Evolutionary conservation across 2,113 vertebrate genomes (phyloP), one percentile per base, ranked within the genome.

Genomic region (Myotis lucifugus): DNA sequence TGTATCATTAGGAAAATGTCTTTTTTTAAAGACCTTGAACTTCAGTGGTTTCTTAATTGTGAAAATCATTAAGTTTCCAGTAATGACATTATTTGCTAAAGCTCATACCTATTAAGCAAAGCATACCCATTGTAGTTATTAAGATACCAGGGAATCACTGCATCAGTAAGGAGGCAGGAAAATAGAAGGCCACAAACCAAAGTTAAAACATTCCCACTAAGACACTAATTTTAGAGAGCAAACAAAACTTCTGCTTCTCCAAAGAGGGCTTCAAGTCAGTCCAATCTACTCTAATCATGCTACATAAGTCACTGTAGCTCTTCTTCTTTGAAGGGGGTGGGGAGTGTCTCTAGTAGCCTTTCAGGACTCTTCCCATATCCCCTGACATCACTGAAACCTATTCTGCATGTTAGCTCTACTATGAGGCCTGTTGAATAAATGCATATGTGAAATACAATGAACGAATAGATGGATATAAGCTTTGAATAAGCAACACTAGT

Each of bases 151-250:
- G 94, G 88, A 97, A 96, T 91, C 93, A 91, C 82, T 95, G 86
- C 76, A 85, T 84, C 61, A 5, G 90, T 74, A 88, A 95, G 94
- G 85, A 97, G 50, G 76, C 77, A 97, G n/a, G 94, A 97, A 73
- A 91, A 78, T 81, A 86, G 25, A 6, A 95, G 46, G 64, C 74
- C 79, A 79, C 34, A 85, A 37, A 90, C 52, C 1, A 9, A 87
- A 98, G 98, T 96, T 93, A 97, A 98, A 98, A 96, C 54, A 88
- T 93, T 89, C 95, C 85, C 84, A 78, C 90, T 97, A 98, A 96
- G 97, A 98, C 98, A 97, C 67, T 97, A 97, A 98, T 97, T 95
- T 88, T 48, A 5, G 66, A 93, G 97, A 97, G 84, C 3, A 96
- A 94, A 95, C 85, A 91, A 79, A 95, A 97, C 15, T 61, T 88